Evolutionary conservation across 2,888 invertebrate genomes (phyloP), one percentile per base, ranked within the genome.

Genomic region (Cylindroiulus punctatus): DNA sequence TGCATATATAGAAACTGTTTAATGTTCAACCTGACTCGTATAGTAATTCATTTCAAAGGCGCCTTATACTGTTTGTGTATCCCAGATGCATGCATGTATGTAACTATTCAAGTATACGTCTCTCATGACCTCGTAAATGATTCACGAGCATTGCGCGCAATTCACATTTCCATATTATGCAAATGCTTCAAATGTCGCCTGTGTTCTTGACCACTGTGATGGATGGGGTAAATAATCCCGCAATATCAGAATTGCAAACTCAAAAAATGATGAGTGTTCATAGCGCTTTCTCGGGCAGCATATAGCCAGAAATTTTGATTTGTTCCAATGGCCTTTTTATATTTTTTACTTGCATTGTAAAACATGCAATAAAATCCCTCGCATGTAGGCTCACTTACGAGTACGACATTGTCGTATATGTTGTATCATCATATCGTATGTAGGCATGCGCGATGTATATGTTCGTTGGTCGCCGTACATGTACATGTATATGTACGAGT

Each of bases 221-320:
- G 76, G 76, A 76, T 76, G 76, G 76, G 76, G 76, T 76, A 76
- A 76, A 76, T 76, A 76, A 76, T 76, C 76, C 76, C 76, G 12
- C 76, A 76, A 76, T 32, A 76, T 76, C 76, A 76, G 76, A 76
- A 76, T 76, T 76, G 76, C 76, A 76, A 76, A 76, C 76, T 30
- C 30, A 30, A 14, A 30, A 76, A 76, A 76, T 76, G 76, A 76
- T 30, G 76, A 30, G 76, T 76, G 76, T 30, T 76, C 76, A 76
- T 76, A 14, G 30, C 76, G 26, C 32, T 76, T 76, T 76, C 30
- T 26, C 19, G 4, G 19, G 30, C 30, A 76, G 76, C 17, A 44
- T 44, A 76, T 17, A 30, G 30, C 76, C 76, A 32, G n/a, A 76
- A 30, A 76, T 76, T 30, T 76, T 22, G 57, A 65, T 65, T 65